Evolutionary conservation across 2,888 invertebrate genomes (phyloP).

Genomic region (Cheilosia variabilis): DNA sequence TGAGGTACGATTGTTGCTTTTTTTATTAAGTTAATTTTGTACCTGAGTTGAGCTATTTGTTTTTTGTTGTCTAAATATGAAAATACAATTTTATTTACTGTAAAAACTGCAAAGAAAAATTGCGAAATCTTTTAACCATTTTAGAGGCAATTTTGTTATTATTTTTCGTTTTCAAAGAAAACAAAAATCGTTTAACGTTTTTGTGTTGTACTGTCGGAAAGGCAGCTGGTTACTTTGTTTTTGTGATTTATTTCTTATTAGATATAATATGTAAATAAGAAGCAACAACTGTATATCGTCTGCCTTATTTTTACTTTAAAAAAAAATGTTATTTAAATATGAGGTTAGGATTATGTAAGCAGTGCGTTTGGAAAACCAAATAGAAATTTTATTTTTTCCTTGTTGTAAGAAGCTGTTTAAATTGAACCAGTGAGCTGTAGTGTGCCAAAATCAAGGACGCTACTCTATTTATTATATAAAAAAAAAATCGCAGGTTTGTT

Average conservation of each 20-base stretch:
- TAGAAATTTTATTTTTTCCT: neutral
- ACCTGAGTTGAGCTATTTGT: slow-evolving; percentile 70
- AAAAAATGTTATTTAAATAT: neutral
- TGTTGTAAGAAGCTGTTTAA: too few species aligned
- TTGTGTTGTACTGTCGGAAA: slow-evolving; percentile 78
- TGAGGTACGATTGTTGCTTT: slow-evolving; percentile 73
- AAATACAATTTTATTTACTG: slow-evolving; percentile 54
- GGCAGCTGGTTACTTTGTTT: slow-evolving; percentile 78
- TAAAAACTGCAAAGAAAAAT: slow-evolving; percentile 45
- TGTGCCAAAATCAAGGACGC: too few species aligned
- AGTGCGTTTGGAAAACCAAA: neutral
- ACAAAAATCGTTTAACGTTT: slow-evolving; percentile 35
- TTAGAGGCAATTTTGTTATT: slow-evolving; percentile 23
- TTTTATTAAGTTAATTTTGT: slow-evolving; percentile 59
- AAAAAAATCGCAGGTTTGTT: too few species aligned
- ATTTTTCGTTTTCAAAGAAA: slow-evolving; percentile 22
- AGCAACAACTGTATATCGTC: slow-evolving; percentile 29
- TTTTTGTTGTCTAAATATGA: slow-evolving; percentile 56
- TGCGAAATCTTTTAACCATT: slow-evolving; percentile 29
- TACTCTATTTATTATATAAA: too few species aligned
- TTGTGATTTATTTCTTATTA: slow-evolving; percentile 36
- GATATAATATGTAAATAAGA: slow-evolving; percentile 50
- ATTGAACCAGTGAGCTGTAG: too few species aligned
- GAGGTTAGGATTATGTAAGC: neutral
- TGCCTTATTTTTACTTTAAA: slow-evolving; percentile 7